Evolutionary conservation across 2,888 invertebrate species (phyloP), one percentile per base, ranked within the genome.

Genomic region (Phytoseiulus persimilis): DNA sequence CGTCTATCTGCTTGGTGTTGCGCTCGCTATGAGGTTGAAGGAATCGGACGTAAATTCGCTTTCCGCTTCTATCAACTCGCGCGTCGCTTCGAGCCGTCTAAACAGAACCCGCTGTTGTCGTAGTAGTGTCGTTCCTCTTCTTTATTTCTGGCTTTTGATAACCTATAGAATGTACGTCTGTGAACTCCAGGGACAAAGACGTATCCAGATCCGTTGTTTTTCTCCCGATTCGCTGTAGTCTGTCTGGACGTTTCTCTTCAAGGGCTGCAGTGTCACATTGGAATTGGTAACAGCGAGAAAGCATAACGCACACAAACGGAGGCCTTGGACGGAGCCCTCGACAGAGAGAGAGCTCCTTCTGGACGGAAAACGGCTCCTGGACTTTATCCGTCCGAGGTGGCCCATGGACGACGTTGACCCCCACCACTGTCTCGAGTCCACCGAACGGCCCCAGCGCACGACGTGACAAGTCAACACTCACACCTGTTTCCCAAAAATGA

Each of bases 101-200:
- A 65, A 65, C 65, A 65, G 65, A 65, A 65, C 28, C 65, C 65
- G 65, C 65, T 65, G 65, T 65, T 65, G 65, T 65, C 18, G 65
- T 65, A 18, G 65, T 18, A 18, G 65, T 18, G 65, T 65, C 65
- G 65, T 65, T 23, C 65, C 65, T 65, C 65, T 65, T 65, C 65
- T 65, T 65, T 65, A 65, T 65, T 65, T 65, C 65, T 65, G 65
- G 65, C 65, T 65, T 65, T 65, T 65, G 65, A 65, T 65, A 65
- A 65, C 65, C 65, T 65, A 23, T 65, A 65, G 18, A 28, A 65
- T 18, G 28, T 18, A 65, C 65, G 65, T 65, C 65, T 65, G 65
- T 65, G 65, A 65, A 65, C 65, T 65, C 28, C 18, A 65, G 65
- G 18, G 65, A 65, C 65, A 23, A 65, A 28, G 65, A 65, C 65